A percentile compares a stretch with the other conserved stretches of the same genome.
Evolutionary conservation across 2,888 invertebrate genomes (phyloP).

Genomic region (Drosophila anomelani): DNA sequence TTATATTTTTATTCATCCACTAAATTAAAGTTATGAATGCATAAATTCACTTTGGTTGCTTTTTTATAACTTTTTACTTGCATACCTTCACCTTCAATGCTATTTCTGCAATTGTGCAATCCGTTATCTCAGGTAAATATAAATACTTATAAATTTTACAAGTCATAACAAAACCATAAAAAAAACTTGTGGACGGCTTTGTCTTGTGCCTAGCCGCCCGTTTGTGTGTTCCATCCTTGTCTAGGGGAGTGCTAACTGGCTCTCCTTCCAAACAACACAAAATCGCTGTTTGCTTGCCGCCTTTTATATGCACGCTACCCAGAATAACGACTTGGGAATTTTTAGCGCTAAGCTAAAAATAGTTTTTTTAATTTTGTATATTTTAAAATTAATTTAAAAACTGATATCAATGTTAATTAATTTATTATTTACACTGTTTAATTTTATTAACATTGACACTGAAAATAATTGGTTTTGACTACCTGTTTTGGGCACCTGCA

Average conservation of each 20-base stretch:
- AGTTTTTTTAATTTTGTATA: neutral
- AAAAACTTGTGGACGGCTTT: slow-evolving; percentile 80
- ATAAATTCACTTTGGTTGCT: too few relatives aligned
- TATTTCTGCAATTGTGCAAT: neutral
- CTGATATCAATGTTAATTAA: neutral
- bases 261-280: slow-evolving; percentile 99
- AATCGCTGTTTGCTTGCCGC: fast-evolving
- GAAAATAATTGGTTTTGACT: slow-evolving; percentile 40
- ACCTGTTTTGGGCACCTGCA: slow-evolving; percentile 43
- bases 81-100: neutral
- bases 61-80: too few relatives aligned
- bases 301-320: slow-evolving; percentile 23
- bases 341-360: slow-evolving; percentile 10
- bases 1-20: too few relatives aligned
- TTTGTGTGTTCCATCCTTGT: slow-evolving; percentile 95
- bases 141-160: neutral
- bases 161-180: neutral
- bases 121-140: too few relatives aligned
- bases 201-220: slow-evolving; percentile 83
- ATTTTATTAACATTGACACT: slow-evolving; percentile 40
- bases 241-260: slow-evolving; percentile 98
- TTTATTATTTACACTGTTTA: too few relatives aligned
- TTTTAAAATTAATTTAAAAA: neutral
- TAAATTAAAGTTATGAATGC: too few relatives aligned
- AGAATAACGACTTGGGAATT: slow-evolving; percentile 77